Evolutionary conservation across 2,888 invertebrate species (phyloP), one percentile per base, ranked within the genome.

Genomic region (Troides aeacus): DNA sequence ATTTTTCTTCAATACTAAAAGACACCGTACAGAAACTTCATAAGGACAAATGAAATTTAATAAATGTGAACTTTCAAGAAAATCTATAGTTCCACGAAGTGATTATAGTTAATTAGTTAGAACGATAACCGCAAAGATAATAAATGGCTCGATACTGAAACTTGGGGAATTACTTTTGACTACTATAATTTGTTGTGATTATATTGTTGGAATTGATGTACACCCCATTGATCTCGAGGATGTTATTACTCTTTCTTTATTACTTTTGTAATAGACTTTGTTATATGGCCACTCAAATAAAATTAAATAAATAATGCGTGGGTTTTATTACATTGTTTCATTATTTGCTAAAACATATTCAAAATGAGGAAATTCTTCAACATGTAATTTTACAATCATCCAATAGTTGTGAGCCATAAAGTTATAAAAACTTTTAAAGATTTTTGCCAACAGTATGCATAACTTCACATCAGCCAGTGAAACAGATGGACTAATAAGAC

Each of bases 101-200:
- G 56, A 64, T 64, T 57, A 64, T 57, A 58, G 65, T 59, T 59
- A 46, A 65, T 65, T 65, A 65, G 18, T n/a, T 24, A 59, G 42
- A 65, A 65, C 46, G 24, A 39, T 39, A 39, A 39, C 39, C 39
- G 39, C 39, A 39, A 39, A 10, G 10, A 10, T 39, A 39, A 39
- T 39, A 39, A 39, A 39, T 8, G 39, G 39, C 39, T 39, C n/a
- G 17, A 17, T 3, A 53, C 53, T 6, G n/a, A 53, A 53, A 53
- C 53, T 53, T 10, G 46, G 59, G 64, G 58, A 65, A 59, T 59
- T 65, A 58, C 65, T 65, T 59, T 58, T 5, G 24, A 59, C 42
- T 46, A 15, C n/a, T 59, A 59, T 65, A 59, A 65, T 46, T 65
- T 65, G 42, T 58, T 58, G 24, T 21, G 23, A 64, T 58, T 39